Base-by-base conservation (phyloP, 1,140 invertebrate species). In the Daktulosphaira vitifoliae region DNA sequence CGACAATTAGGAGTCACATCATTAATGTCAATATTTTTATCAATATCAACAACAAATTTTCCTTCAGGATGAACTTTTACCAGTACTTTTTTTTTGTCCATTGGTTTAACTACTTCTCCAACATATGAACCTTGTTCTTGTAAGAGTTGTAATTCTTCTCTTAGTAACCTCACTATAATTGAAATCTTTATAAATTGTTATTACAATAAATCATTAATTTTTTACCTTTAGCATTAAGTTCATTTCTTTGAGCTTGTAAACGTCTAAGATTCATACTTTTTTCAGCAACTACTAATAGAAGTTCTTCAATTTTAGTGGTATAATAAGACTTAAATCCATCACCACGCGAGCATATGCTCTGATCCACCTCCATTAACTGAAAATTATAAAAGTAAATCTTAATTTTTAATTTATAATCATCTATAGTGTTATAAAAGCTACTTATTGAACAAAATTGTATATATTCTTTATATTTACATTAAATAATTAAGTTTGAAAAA, bases 41-140 rank as follows among this genome's bases (percentile, higher is more conserved):
- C 97, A 68, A 99, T 80, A 78, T 99, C 97, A 18, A 99, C 97
- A 2, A 99, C 96, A 81, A 99, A 99, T 79, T 99, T 99, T 59
- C 97, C 97, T 79, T 99, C 97, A 2, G 97, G 97, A 78, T 99
- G 97, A 11, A 99, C 95, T 80, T 99, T 99, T 0, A 99, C 97
- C 0, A 99, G 78, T 2, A 99, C 96, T 78, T 99, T 99, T 77
- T 99, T 99, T 75, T 99, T 99, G 74, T 99, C 96, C 96, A 99
- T 99, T 0, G 94, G 93, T 75, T 99, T 99, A 0, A 98, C 94
- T 26, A 99, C 96, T 80, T 99, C 97, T 11, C 97, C 97, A 5
- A 99, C 97, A 78, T 99, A 99, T 11, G 94, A 98, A 9, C 97
- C 97, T 78, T 99, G 97, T 73, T 99, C 97, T 78, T 99, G 97